Conservation (phyloP, 1,140 invertebrate genomes). For the Nasonia giraulti region DNA sequence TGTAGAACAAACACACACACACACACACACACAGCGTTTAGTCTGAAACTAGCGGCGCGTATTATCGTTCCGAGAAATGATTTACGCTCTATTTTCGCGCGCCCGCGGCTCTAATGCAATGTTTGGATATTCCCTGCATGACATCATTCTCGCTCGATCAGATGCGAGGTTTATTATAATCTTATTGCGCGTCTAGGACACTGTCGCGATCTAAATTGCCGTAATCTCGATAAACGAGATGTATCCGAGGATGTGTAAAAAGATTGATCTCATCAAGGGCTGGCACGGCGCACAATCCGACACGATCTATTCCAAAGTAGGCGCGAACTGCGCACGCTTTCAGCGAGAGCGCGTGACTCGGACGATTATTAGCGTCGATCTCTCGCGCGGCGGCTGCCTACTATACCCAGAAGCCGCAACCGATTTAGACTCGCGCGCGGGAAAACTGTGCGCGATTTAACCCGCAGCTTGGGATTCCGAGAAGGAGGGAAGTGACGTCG, state of each 20-base stretch:
- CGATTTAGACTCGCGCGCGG: conserved; percentile 38
- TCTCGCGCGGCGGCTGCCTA: not conserved
- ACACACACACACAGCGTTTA: not conserved
- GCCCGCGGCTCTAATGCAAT: not conserved
- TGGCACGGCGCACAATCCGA: too few species aligned
- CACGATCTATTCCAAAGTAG: not conserved
- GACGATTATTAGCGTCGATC: not conserved
- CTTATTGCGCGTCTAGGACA: too few species aligned
- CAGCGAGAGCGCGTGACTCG: conserved; percentile 41
- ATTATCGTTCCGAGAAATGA: conserved; percentile 38
- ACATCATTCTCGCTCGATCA: too few species aligned
- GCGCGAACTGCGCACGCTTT: conserved; percentile 1
- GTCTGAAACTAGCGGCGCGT: not conserved
- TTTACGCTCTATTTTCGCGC: conserved; percentile 38
- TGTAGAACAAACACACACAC: not conserved
- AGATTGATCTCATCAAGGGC: too few species aligned
- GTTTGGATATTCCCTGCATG: not conserved
- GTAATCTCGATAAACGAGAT: too few species aligned
- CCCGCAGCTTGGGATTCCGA: conserved; percentile 14
- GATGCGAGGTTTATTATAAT: too few species aligned
- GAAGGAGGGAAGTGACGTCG: conserved; percentile 36
- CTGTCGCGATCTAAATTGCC: too few species aligned
- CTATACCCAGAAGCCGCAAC: conserved; percentile 30
- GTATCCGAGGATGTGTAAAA: too few species aligned
- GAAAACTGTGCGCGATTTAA: conserved; percentile 8